Evolutionary conservation across 2,113 vertebrate genomes (phyloP).

Genomic region (Parotia lawesii): DNA sequence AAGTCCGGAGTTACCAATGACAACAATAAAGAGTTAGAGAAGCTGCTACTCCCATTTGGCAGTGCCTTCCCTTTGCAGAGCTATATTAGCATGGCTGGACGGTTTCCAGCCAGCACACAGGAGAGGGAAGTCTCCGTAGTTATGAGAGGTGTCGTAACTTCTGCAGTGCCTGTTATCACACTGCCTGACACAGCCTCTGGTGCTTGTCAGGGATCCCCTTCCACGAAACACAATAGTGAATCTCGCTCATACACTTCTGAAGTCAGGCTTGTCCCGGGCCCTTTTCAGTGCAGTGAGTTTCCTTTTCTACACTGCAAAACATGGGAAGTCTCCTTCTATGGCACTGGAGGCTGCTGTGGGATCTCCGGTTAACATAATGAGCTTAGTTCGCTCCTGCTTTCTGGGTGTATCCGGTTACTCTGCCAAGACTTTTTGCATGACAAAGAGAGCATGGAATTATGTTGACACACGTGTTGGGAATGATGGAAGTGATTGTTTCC

Average conservation of each 20-base stretch:
- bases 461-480: slow-evolving; percentile 70
- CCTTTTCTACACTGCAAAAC: background rate
- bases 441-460: slow-evolving; percentile 69
- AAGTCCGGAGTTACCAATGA: slow-evolving; percentile 3
- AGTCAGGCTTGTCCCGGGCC: background rate
- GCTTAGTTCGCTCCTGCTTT: slow-evolving; percentile 57
- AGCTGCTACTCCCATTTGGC: slow-evolving; percentile 35
- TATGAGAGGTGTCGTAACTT: background rate
- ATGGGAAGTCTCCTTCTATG: slow-evolving; percentile 49
- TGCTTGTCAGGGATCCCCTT: background rate
- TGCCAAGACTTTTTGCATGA: slow-evolving; percentile 65
- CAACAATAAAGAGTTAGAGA: slow-evolving; percentile 19
- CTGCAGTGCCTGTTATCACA: background rate
- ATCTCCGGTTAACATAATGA: slow-evolving; percentile 62
- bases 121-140: background rate
- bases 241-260: background rate
- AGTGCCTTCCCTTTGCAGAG: slow-evolving; percentile 6
- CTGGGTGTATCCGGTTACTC: slow-evolving; percentile 64
- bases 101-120: background rate
- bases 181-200: background rate
- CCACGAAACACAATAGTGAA: background rate
- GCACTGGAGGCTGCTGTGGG: slow-evolving; percentile 50
- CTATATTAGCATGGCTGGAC: background rate
- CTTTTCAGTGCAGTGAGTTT: background rate
- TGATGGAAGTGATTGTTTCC: slow-evolving; percentile 62